Percentiles rank a stretch among this genome's conserved stretches.
phyloP scores from a whole-genome alignment of 1,140 invertebrate species.

The Drosophila fuyamai region DNA sequence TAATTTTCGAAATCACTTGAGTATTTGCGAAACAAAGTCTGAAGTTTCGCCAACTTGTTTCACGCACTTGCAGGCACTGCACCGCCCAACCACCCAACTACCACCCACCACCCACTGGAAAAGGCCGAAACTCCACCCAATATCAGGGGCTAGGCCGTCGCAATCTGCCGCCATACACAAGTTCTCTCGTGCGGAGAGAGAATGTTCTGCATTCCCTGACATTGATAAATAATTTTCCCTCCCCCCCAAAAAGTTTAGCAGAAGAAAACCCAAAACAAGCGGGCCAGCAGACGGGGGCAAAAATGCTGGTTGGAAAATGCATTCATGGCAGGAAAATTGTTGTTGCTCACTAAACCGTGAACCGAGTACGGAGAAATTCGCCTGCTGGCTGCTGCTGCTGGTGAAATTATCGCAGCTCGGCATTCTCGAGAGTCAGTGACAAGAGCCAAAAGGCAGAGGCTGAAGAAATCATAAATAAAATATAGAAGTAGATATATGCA shows the following conservation, averaged over 20 bases:
- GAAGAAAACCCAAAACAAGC: conserved; percentile 64
- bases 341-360: conserved; percentile 81
- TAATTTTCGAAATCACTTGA: conserved; percentile 80
- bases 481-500: conserved; percentile 46
- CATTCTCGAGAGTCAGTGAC: conserved; percentile 48
- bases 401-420: conserved; percentile 57
- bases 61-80: conserved; percentile 41
- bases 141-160: conserved; percentile 46
- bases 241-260: conserved; percentile 54
- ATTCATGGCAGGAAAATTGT: conserved; percentile 76
- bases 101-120: conserved; percentile 6
- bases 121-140: conserved; percentile 10
- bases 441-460: conserved; percentile 29
- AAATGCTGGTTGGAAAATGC: conserved; percentile 33
- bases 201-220: conserved; percentile 70
- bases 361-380: conserved; percentile 54
- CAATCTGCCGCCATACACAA: conserved; percentile 50
- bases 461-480: conserved; percentile 74
- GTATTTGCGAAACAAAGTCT: conserved; percentile 74
- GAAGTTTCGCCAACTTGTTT: conserved; percentile 72
- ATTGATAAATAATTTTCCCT: conserved; percentile 79
- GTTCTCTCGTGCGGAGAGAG: conserved; percentile 75
- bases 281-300: not conserved
- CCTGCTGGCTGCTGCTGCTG: conserved; percentile 26
- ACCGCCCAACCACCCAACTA: not conserved